Evolutionary conservation across 2,113 vertebrate species (phyloP), one percentile per base, ranked within the genome.

Genomic region (Macquaria australasica): DNA sequence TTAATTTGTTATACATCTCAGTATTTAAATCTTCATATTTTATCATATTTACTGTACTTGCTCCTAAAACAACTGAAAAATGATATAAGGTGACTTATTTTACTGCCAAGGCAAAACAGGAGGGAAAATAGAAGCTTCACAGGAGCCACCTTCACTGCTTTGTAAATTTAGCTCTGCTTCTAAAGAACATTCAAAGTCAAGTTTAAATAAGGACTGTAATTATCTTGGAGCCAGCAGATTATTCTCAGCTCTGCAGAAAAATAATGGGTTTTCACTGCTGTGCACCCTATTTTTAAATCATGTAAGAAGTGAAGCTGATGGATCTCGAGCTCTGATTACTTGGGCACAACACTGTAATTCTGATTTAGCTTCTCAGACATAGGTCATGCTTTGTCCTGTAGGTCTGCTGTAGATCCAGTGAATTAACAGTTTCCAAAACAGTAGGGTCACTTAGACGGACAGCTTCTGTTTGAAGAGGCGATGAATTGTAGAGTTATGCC

Each of bases 191-290:
- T 86, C 64, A 86, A 73, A 67, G 86, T 73, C 59, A 74, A 34
- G 50, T 70, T 89, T 73, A 81, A 83, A 77, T 70, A 76, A 92
- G 64, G 73, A 37, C 81, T 91, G 80, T 89, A 92, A 92, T 93
- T 93, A 93, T 92, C 75, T 82, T 5, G 9, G 64, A 87, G 84
- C 68, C 84, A 59, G 78, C 48, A 63, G 73, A 88, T 89, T 89
- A 88, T 89, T 90, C 86, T 81, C 73, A 82, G 84, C 86, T 76
- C 78, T 25, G 31, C n/a, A 82, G 77, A 79, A 87, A 81, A 91
- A 88, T 81, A 89, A 92, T 71, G 41, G 81, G 83, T 88, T 89
- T 79, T 85, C 41, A 53, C 64, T 67, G 43, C 80, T 73, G 15
- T 9, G 73, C 69, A 58, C 18, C 43, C 77, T 89, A 74, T 73